Conservation (phyloP, 2,797 vertebrate genomes). For the Onychomys leucogaster region DNA sequence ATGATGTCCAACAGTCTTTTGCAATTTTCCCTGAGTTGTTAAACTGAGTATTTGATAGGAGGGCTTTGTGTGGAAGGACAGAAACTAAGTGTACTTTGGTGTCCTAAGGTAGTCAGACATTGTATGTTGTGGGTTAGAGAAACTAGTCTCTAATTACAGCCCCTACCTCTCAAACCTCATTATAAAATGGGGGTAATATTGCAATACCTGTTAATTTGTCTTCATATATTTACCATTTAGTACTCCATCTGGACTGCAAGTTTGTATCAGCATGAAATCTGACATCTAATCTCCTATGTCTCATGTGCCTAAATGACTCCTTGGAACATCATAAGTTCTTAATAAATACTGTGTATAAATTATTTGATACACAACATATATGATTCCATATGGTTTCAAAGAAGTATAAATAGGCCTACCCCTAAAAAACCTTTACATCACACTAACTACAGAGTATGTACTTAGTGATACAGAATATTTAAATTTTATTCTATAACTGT, state of each 20-base stretch:
- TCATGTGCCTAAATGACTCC: not conserved
- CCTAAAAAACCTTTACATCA: not conserved
- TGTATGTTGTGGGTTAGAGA: not conserved
- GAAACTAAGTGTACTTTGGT: not conserved
- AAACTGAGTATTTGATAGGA: not conserved
- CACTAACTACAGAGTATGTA: not conserved
- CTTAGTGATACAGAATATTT: not conserved
- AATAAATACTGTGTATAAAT: constrained; percentile 24
- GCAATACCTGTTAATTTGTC: not conserved
- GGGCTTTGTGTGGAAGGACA: not conserved
- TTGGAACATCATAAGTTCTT: not conserved
- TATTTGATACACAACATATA: not conserved
- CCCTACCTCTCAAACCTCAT: not conserved
- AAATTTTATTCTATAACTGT: not conserved
- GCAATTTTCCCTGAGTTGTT: not conserved
- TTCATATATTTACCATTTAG: not conserved
- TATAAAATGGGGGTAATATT: not conserved
- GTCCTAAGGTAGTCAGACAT: not conserved
- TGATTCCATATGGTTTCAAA: not conserved
- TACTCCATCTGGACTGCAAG: not conserved
- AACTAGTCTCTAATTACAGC: not conserved
- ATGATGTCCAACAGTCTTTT: not conserved
- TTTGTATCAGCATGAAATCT: not conserved
- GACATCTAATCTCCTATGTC: not conserved
- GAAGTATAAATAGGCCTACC: not conserved